A percentile compares a stretch with the other conserved stretches of the same genome.
Evolutionary conservation across 1,140 invertebrate species (phyloP).

Genomic region (Macrosteles quadrilineatus): DNA sequence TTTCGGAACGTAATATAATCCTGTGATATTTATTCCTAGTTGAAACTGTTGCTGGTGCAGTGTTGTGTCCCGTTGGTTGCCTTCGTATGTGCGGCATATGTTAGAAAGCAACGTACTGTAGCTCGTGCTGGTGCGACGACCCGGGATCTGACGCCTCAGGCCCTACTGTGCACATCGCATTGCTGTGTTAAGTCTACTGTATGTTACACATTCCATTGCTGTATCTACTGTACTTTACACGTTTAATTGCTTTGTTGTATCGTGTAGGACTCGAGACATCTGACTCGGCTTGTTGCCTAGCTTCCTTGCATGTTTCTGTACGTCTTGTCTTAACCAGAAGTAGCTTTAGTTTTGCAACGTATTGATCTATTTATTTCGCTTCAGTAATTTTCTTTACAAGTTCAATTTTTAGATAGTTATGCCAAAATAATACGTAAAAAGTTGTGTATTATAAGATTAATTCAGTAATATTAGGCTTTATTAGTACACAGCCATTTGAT

Average conservation of each 20-base stretch:
- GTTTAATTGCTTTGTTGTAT: too few relatives aligned
- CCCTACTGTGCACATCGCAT: neutral
- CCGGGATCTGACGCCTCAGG: neutral
- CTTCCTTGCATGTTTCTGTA: neutral
- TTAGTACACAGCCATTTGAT: too few relatives aligned
- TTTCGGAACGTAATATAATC: neutral
- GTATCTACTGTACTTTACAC: too few relatives aligned
- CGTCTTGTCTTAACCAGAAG: too few relatives aligned
- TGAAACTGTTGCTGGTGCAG: neutral
- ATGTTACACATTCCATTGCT: too few relatives aligned
- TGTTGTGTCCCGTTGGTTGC: neutral
- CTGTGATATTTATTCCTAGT: slow-evolving; percentile 25
- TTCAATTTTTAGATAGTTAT: too few relatives aligned
- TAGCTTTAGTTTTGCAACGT: too few relatives aligned
- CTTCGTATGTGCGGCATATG: slow-evolving; percentile 30
- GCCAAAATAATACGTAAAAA: too few relatives aligned
- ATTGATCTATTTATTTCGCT: too few relatives aligned
- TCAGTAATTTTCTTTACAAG: too few relatives aligned
- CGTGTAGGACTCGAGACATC: neutral
- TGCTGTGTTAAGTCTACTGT: neutral
- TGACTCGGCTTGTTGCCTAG: neutral
- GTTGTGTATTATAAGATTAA: too few relatives aligned
- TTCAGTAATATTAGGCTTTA: too few relatives aligned
- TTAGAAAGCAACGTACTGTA: slow-evolving; percentile 19
- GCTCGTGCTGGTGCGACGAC: neutral